Evolutionary conservation across 2,113 vertebrate genomes (phyloP), one percentile per base, ranked within the genome.

Genomic region (Budorcas taxicolor): DNA sequence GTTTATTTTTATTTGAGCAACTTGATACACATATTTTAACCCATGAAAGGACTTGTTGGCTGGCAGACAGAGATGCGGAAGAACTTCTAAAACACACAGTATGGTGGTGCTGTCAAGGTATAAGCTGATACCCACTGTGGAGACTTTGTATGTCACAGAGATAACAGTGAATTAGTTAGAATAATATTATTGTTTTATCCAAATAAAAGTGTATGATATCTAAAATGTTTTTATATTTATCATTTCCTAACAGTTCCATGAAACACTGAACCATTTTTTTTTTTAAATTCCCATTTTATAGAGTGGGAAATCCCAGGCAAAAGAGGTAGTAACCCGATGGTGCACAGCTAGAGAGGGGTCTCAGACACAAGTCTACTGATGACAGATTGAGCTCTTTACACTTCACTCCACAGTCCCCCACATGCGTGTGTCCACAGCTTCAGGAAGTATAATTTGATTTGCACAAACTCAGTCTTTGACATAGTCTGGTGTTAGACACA

Each of bases 1-100:
- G 95, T 97, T 98, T 99, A 98, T 98, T 98, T 99, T 98, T 98
- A 98, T 98, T 98, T 98, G 96, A 98, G 90, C 94, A 96, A 95
- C 64, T 52, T 50, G 64, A 71, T 71, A 87, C 21, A 87, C 57
- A 78, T 87, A 71, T 95, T 87, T 92, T 64, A 92, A 58, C 43
- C 74, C 87, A 53, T 60, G 27, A 40, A 52, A 97, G 11, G 40
- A 31, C 40, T 94, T 95, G 3, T 45, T 50, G 58, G 7, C 64
- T 94, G n/a, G 10, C 23, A 64, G 8, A 81, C 27, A 62, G 21
- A 33, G 71, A 16, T 33, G 1, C 16, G 36, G 5, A 27, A 33
- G 33, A 90, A 36, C 27, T 92, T 64, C 45, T 62, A 57, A 86
- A 95, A 47, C 19, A 19, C 4, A 67, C 8, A 91, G n/a, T 17